Evolutionary conservation across 2,113 vertebrate genomes (phyloP), one percentile per base, ranked within the genome.

Genomic region (Thalassoma bifasciatum): DNA sequence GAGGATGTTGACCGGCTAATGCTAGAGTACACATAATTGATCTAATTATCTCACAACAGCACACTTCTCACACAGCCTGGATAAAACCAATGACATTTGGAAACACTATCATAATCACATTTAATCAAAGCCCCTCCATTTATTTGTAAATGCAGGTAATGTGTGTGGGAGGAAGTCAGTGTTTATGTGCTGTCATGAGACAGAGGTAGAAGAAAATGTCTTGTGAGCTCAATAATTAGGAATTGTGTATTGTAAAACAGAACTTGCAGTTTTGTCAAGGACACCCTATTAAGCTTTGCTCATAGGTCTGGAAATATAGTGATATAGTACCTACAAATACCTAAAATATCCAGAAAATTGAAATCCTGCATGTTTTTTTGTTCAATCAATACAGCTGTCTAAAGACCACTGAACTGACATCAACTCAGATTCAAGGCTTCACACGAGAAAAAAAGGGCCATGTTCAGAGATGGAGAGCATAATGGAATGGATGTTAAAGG

Each of bases 41-140:
- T 78, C 23, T 49, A 68, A 72, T 72, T 86, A 82, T 59, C 49
- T 62, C 60, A 59, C 44, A 66, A 64, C 17, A 49, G 24, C 38
- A 22, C 47, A 50, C 22, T 52, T 70, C 14, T 40, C 37, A 24
- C 10, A 52, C 34, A 26, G 58, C 57, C 51, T 60, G 44, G 34
- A 61, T 44, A 72, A 64, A 67, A 49, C 4, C 1, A 44, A 36
- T 24, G 30, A 50, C 21, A 51, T 66, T 47, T 40, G 53, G 63
- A 51, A 37, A 38, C 38, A 60, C 44, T 46, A 46, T 66, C 9
- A 42, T 37, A 61, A 52, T 74, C 47, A 42, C 62, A 69, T 74
- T 38, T n/a, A 62, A 58, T 64, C 17, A 64, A 36, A 59, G 60
- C 11, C 6, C 44, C 23, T 50, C 38, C 11, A 46, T 54, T 64